phyloP scores from a whole-genome alignment of 2,888 invertebrate genomes.

The Scaptomyza reducta region DNA sequence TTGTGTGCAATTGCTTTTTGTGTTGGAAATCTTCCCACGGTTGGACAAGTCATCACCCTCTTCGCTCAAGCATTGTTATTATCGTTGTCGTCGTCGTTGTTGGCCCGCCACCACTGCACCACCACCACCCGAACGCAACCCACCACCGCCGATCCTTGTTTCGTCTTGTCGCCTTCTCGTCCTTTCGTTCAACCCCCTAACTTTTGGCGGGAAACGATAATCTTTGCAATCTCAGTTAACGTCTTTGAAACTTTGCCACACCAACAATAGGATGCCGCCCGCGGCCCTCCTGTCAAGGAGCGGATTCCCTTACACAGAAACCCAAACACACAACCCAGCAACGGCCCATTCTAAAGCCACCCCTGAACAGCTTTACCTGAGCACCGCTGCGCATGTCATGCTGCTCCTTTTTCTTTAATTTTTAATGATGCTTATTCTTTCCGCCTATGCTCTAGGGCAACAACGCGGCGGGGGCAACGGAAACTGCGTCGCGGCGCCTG shows the following conservation, averaged over 20 bases:
- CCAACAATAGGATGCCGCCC: conserved; percentile 49
- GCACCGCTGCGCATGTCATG: conserved; percentile 57
- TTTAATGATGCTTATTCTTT: conserved; percentile 65
- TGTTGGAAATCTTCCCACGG: conserved; percentile 80
- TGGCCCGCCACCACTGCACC: conserved; percentile 41
- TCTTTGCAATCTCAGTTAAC: conserved; percentile 49
- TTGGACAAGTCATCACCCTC: conserved; percentile 79
- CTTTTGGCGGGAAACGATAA: conserved; percentile 73
- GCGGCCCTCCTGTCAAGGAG: conserved; percentile 59
- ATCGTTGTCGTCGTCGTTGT: conserved; percentile 18
- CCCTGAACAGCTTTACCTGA: conserved; percentile 69
- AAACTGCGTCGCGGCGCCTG: conserved; percentile 40
- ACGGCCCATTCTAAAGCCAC: conserved; percentile 49
- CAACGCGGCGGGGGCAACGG: conserved; percentile 40
- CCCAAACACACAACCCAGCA: conserved; percentile 21
- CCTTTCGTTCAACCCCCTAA: conserved; percentile 70
- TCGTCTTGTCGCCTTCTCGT: background rate
- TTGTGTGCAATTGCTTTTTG: conserved; percentile 56
- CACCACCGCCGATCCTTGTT: conserved; percentile 61
- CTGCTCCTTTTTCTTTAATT: conserved; percentile 68
- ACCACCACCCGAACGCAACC: conserved; percentile 72
- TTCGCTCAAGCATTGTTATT: conserved; percentile 46
- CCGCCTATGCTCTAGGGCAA: conserved; percentile 40
- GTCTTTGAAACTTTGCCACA: conserved; percentile 63
- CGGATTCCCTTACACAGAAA: conserved; percentile 11